These are phyloP conservation scores for Macquaria ambigua DNA, from an alignment of 2,113 vertebrate species.

Conservation along the genomic window DNA sequence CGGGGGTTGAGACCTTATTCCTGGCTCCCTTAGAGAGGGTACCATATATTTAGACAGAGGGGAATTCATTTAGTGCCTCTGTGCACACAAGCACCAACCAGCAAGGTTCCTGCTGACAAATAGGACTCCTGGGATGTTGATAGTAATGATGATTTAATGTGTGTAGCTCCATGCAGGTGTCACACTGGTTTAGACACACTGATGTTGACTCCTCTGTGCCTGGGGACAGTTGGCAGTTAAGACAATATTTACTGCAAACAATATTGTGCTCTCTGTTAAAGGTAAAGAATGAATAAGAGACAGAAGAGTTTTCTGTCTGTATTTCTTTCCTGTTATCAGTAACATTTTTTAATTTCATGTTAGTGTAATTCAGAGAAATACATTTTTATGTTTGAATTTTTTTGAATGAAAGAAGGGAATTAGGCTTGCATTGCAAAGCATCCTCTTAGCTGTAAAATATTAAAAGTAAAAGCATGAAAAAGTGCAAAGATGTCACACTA, in stretches of 20 bases:
- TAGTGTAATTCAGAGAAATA: not conserved
- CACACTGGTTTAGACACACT: not conserved
- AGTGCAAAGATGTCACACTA: not conserved
- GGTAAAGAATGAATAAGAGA: no score
- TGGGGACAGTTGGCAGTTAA: slow-evolving; percentile 1
- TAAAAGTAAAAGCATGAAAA: not conserved
- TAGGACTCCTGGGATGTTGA: slow-evolving; percentile 60
- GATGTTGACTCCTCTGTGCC: not conserved
- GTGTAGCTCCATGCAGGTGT: slow-evolving; percentile 11
- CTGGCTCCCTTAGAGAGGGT: slow-evolving; percentile 39
- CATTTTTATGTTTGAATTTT: not conserved
- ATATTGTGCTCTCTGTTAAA: not conserved
- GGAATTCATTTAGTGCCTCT: slow-evolving; percentile 67
- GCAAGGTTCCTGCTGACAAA: slow-evolving; percentile 47
- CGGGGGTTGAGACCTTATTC: slow-evolving; percentile 51
- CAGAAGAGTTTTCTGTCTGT: not conserved
- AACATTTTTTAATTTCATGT: not conserved
- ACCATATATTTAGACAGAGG: slow-evolving; percentile 69
- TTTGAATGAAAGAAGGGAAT: not conserved
- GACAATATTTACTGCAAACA: slow-evolving; percentile 4
- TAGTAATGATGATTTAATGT: slow-evolving; percentile 36
- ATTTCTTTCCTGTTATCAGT: no score
- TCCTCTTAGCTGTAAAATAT: not conserved
- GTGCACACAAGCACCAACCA: slow-evolving; percentile 3
- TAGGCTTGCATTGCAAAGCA: not conserved